phyloP scores from a whole-genome alignment of 2,113 vertebrate species.

The Thalassarche chlororhynchos region DNA sequence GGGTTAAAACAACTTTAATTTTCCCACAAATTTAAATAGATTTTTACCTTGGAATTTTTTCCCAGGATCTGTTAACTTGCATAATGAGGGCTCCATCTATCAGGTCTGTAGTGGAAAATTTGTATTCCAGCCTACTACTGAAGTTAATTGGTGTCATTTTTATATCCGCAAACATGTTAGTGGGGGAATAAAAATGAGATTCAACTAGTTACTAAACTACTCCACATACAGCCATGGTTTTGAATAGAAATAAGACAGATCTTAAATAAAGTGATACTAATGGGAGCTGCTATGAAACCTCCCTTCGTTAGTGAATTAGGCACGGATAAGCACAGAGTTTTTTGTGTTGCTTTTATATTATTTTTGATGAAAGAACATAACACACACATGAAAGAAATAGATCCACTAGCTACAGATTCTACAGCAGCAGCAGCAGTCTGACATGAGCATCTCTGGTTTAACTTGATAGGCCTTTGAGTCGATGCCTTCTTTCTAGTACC shows the following conservation, averaged over 20 bases:
- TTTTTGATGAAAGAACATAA: background rate
- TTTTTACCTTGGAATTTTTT: background rate
- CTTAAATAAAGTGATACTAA: background rate
- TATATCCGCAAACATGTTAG: background rate
- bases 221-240: background rate
- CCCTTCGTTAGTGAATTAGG: background rate
- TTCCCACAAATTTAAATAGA: background rate
- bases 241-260: background rate
- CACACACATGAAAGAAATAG: background rate
- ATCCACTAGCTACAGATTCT: background rate
- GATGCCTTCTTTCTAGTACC: background rate
- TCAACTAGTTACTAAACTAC: background rate
- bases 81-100: background rate
- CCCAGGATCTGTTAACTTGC: background rate
- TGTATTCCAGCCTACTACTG: background rate
- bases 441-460: background rate
- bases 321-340: background rate
- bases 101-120: background rate
- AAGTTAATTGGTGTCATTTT: background rate
- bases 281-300: background rate
- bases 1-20: background rate
- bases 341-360: background rate
- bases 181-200: background rate
- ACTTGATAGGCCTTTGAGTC: background rate
- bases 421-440: background rate